Percentiles rank a stretch among this genome's conserved stretches.
These are phyloP conservation scores for Apis dorsata DNA, from an alignment of 1,140 invertebrate genomes.

Conservation along the genomic window DNA sequence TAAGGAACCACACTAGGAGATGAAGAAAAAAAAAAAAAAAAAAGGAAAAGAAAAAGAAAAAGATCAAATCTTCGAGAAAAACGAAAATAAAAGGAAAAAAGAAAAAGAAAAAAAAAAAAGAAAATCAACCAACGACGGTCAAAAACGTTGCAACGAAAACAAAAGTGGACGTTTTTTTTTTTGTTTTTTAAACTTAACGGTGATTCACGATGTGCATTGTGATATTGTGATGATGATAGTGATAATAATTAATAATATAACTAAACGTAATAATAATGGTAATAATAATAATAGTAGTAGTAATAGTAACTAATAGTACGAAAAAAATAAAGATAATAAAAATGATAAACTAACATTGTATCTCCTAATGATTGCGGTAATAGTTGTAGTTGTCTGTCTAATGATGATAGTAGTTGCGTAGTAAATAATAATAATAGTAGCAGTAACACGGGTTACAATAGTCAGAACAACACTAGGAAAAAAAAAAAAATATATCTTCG, in stretches of 20 bases:
- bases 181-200: slow-evolving; percentile 68
- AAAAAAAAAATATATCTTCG: slow-evolving; percentile 13
- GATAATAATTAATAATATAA: slow-evolving; percentile 7
- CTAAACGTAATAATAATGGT: slow-evolving; percentile 17
- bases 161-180: slow-evolving; percentile 69
- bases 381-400: background rate
- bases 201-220: slow-evolving; percentile 45
- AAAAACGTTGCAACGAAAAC: slow-evolving; percentile 63
- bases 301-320: slow-evolving; percentile 44
- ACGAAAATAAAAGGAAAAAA: slow-evolving; percentile 28
- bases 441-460: slow-evolving; percentile 46
- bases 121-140: slow-evolving; percentile 35
- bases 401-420: slow-evolving; percentile 42
- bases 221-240: slow-evolving; percentile 34
- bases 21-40: background rate
- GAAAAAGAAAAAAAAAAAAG: background rate
- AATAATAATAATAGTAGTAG: slow-evolving; percentile 37
- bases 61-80: slow-evolving; percentile 13
- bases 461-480: slow-evolving; percentile 37
- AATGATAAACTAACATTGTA: too few relatives aligned
- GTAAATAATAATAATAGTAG: slow-evolving; percentile 48
- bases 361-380: too few relatives aligned
- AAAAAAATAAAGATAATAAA: background rate
- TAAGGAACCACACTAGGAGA: slow-evolving; percentile 48
- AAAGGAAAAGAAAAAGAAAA: slow-evolving; percentile 40